A percentile compares a stretch with the other conserved stretches of the same genome.
These are phyloP conservation scores for Aplochiton taeniatus DNA, from an alignment of 2,797 vertebrate species.

Conservation along the genomic window DNA sequence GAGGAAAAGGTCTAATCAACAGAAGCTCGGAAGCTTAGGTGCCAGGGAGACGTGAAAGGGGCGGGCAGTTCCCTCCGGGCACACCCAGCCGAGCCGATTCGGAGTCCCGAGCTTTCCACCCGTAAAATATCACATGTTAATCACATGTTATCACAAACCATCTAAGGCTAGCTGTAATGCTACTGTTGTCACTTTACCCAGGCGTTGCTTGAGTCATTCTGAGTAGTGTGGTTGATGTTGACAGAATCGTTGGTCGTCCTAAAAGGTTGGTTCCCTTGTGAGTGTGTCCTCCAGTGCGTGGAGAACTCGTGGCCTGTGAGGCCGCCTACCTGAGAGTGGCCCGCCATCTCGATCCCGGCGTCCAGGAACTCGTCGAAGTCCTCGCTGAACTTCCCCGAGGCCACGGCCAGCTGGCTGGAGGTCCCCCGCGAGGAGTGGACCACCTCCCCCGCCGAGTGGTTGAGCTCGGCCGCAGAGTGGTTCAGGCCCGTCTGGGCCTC, in stretches of 20 bases:
- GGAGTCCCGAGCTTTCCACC: neutral
- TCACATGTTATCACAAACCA: neutral
- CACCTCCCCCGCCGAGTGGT: slow-evolving; percentile 96
- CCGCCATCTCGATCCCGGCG: slow-evolving; percentile 97
- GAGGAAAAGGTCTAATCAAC: slow-evolving; percentile 57
- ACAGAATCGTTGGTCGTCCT: no score
- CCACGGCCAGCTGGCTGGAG: slow-evolving; percentile 90
- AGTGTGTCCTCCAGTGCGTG: no score
- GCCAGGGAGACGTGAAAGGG: slow-evolving; percentile 25
- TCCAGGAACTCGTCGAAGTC: slow-evolving; percentile 98
- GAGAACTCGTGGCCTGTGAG: no score
- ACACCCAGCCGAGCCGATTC: no score
- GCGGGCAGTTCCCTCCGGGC: no score
- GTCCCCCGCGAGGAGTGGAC: slow-evolving; percentile 93
- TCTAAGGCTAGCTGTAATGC: neutral
- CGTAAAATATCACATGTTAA: slow-evolving; percentile 13
- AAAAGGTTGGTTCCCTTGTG: no score
- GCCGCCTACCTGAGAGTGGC: slow-evolving; percentile 89
- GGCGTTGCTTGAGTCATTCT: no score
- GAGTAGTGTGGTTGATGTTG: no score
- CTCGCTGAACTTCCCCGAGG: slow-evolving; percentile 96
- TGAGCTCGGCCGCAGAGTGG: slow-evolving; percentile 94
- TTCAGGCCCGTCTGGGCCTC: slow-evolving; percentile 97
- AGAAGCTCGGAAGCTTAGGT: slow-evolving; percentile 42
- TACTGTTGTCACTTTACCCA: no score